These are phyloP conservation scores for Macroramphosus scolopax DNA, from an alignment of 2,797 vertebrate genomes.

Conservation along the genomic window DNA sequence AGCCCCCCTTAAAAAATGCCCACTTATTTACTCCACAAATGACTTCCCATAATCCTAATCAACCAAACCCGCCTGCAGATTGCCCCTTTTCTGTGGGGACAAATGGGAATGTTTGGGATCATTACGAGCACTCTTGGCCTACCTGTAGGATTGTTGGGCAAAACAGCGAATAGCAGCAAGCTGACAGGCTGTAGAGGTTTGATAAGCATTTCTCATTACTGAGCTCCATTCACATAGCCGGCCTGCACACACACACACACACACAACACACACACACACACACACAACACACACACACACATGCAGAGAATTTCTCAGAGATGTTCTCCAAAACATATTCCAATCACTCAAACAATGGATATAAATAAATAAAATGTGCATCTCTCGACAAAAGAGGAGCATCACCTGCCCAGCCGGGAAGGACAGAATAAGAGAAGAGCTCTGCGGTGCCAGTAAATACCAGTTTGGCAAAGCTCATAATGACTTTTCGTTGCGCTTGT, in stretches of 20 bases:
- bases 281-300: slow-evolving; percentile 22
- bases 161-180: slow-evolving; percentile 61
- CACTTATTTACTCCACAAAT: slow-evolving; percentile 51
- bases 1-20: slow-evolving; percentile 27
- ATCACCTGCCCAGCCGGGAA: slow-evolving; percentile 21
- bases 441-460: slow-evolving; percentile 17
- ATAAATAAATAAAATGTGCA: slow-evolving; percentile 53
- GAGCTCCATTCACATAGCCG: slow-evolving; percentile 50
- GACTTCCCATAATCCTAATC: slow-evolving; percentile 65
- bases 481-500: slow-evolving; percentile 12
- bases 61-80: slow-evolving; percentile 58
- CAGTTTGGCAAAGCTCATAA: slow-evolving; percentile 20
- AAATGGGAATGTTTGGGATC: slow-evolving; percentile 58
- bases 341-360: slow-evolving; percentile 50
- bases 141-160: slow-evolving; percentile 71
- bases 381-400: slow-evolving; percentile 25
- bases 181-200: slow-evolving; percentile 71
- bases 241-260: slow-evolving; percentile 22
- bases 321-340: slow-evolving; percentile 48
- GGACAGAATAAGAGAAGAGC: slow-evolving; percentile 21
- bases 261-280: slow-evolving; percentile 25
- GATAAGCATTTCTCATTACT: slow-evolving; percentile 81
- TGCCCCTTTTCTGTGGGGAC: slow-evolving; percentile 44
- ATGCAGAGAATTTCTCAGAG: slow-evolving; percentile 32
- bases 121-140: slow-evolving; percentile 46